Percentiles rank a stretch among this genome's conserved stretches.
Evolutionary conservation across 2,888 invertebrate genomes (phyloP).

Genomic region (Drosophila differens): DNA sequence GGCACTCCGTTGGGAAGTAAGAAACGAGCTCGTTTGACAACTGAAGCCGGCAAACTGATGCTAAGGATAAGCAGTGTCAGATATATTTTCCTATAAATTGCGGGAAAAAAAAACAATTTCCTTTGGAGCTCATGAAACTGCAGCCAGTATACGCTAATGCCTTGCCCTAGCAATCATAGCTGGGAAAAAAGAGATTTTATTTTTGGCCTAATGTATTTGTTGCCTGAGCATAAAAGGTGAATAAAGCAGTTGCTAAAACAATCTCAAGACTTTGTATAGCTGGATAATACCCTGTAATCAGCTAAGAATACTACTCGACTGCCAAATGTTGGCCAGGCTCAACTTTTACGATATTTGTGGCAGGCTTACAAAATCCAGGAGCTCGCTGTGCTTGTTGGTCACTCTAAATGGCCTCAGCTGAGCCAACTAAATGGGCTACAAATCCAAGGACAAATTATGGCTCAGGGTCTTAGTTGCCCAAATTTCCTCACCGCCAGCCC

Average conservation of each 20-base stretch:
- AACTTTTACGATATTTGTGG: conserved; percentile 13
- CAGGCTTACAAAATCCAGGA: conserved; percentile 9
- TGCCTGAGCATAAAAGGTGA: not conserved
- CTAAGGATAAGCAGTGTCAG: conserved; percentile 46
- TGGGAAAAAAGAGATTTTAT: conserved; percentile 46
- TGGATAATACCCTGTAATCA: conserved; percentile 18
- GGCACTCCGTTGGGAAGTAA: conserved; percentile 45
- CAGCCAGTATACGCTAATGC: conserved; percentile 1
- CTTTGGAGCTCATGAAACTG: conserved; percentile 57
- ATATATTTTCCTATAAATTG: conserved; percentile 78
- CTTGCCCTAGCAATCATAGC: conserved; percentile 41
- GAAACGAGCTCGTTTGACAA: conserved; percentile 54
- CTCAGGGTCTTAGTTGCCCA: conserved; percentile 46
- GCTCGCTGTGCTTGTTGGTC: conserved; percentile 44
- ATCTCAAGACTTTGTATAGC: not conserved
- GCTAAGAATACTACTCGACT: not conserved
- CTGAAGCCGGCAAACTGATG: conserved; percentile 32
- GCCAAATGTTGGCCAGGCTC: not conserved
- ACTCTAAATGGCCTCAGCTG: conserved; percentile 49
- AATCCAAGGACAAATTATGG: conserved; percentile 65
- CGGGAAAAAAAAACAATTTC: conserved; percentile 66
- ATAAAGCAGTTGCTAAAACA: not conserved
- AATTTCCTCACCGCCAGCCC: not conserved
- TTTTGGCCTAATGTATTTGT: conserved; percentile 32
- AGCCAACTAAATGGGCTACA: conserved; percentile 57